These are phyloP conservation scores for Psittacula echo DNA, from an alignment of 2,797 vertebrate species.

Conservation along the genomic window DNA sequence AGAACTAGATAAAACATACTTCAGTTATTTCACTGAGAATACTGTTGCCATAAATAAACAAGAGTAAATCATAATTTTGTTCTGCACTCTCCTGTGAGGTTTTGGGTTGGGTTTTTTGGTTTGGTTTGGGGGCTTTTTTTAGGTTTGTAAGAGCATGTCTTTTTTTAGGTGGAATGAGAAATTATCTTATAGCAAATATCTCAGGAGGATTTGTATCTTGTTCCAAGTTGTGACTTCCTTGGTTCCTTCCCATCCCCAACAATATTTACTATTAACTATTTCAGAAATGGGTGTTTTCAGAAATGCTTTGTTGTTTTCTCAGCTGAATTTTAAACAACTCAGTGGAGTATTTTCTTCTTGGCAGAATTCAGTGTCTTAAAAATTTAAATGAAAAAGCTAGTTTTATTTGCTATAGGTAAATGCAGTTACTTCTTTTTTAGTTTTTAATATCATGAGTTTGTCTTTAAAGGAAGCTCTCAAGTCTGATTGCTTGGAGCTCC, in stretches of 20 bases:
- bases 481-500: background rate
- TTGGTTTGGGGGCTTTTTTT: background rate
- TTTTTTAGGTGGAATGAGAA: background rate
- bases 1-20: background rate
- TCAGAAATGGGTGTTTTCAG: background rate
- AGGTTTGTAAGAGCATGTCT: background rate
- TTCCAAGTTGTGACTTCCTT: background rate
- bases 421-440: background rate
- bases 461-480: background rate
- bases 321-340: background rate
- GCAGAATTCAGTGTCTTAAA: background rate
- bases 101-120: background rate
- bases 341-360: background rate
- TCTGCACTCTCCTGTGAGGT: background rate
- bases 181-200: background rate
- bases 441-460: background rate
- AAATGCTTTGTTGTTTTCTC: background rate
- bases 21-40: background rate
- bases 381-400: background rate
- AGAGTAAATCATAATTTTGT: background rate
- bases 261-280: background rate
- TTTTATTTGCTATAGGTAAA: background rate
- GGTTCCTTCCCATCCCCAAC: background rate
- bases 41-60: background rate
- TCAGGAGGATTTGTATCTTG: background rate